These are phyloP conservation scores for Malthinus seriepunctatus DNA, from an alignment of 2,888 invertebrate species.

Conservation along the genomic window DNA sequence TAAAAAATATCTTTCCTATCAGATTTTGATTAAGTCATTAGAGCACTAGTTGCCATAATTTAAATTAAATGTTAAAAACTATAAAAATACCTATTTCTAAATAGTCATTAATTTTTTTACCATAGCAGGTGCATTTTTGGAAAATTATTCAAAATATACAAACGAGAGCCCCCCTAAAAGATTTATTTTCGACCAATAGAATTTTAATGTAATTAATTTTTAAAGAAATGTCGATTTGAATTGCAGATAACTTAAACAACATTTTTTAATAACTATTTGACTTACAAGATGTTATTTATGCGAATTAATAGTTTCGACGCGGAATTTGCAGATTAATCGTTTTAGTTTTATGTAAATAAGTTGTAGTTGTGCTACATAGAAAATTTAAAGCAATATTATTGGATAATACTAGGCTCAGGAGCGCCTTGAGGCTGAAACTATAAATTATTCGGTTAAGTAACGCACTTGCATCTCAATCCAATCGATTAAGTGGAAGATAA, in stretches of 20 bases:
- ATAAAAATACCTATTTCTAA: conserved; percentile 2
- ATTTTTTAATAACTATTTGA: not conserved
- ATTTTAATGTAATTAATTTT: conserved; percentile 6
- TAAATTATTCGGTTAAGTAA: no score
- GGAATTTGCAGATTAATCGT: no score
- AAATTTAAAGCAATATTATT: no score
- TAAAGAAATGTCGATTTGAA: conserved; percentile 2
- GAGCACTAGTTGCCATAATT: not conserved
- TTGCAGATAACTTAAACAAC: not conserved
- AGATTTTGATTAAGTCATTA: conserved; percentile 8
- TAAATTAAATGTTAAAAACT: conserved; percentile 3
- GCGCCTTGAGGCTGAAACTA: no score
- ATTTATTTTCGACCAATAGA: not conserved
- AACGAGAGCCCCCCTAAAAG: not conserved
- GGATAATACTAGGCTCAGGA: no score
- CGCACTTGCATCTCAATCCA: no score
- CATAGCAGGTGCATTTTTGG: not conserved
- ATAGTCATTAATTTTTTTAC: not conserved
- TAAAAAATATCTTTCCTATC: conserved; percentile 1
- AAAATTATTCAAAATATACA: conserved; percentile 2
- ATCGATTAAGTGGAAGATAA: no score
- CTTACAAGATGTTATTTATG: not conserved
- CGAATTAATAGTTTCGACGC: no score
- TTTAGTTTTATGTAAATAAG: no score
- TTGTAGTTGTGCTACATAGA: no score